Evolutionary conservation across 2,797 vertebrate species (phyloP).

Genomic region (Tachyglossus aculeatus): DNA sequence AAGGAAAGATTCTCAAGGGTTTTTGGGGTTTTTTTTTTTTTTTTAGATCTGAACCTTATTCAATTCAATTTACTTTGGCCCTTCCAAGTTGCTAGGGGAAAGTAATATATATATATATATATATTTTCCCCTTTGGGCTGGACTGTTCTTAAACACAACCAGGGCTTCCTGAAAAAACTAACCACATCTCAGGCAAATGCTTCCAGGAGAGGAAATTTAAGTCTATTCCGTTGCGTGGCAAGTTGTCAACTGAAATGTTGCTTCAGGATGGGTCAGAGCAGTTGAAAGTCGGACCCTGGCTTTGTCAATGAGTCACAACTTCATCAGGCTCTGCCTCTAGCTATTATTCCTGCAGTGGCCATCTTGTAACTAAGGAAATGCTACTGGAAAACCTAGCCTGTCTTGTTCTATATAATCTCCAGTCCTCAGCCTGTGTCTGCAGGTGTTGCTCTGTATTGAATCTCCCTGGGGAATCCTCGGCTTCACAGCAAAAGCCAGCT

Average conservation of each 20-base stretch:
- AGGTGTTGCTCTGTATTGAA: conserved; percentile 83
- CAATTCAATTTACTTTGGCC: conserved; percentile 64
- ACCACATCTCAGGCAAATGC: conserved; percentile 33
- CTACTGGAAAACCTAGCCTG: conserved; percentile 71
- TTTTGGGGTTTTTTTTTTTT: neutral
- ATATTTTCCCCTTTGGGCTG: conserved; percentile 49
- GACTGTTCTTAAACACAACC: conserved; percentile 46
- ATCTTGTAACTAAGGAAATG: conserved; percentile 70
- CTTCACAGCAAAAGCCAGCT: conserved; percentile 79
- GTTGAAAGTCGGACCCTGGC: conserved; percentile 56
- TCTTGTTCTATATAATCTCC: conserved; percentile 78
- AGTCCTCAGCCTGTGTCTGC: conserved; percentile 78
- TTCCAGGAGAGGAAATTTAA: conserved; percentile 37
- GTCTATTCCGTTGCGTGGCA: conserved; percentile 40
- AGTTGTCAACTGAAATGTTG: conserved; percentile 46
- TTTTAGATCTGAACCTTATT: conserved; percentile 42
- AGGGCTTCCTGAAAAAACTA: conserved; percentile 43
- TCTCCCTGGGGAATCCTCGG: conserved; percentile 80
- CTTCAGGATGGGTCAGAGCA: conserved; percentile 61
- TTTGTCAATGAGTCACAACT: conserved; percentile 69
- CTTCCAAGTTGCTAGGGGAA: conserved; percentile 54
- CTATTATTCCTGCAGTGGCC: conserved; percentile 72
- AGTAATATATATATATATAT: conserved; percentile 2
- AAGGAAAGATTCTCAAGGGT: conserved; percentile 29
- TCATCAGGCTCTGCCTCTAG: conserved; percentile 76